Percentiles rank a stretch among this genome's conserved stretches.
These are phyloP conservation scores for Cosmorhoe ocellata DNA, from an alignment of 2,888 invertebrate species.

Conservation along the genomic window DNA sequence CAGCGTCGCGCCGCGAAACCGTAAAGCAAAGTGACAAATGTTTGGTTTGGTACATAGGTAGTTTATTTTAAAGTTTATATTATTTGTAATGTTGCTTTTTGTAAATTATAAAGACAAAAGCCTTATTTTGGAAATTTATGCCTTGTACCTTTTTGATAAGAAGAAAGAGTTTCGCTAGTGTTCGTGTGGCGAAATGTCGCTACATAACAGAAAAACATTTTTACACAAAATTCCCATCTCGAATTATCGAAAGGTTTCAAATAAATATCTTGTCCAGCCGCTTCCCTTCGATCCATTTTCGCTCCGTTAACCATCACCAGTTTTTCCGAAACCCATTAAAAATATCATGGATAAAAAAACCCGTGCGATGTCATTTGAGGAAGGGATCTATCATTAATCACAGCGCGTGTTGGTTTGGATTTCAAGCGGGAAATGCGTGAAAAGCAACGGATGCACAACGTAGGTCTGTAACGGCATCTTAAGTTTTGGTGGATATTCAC, in stretches of 20 bases:
- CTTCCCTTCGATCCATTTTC: slow-evolving; percentile 1
- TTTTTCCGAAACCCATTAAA: slow-evolving; percentile 17
- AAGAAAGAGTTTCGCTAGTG: too few relatives aligned
- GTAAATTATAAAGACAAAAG: background rate
- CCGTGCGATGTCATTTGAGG: slow-evolving; percentile 30
- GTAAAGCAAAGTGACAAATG: slow-evolving; percentile 12
- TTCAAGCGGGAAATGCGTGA: slow-evolving; percentile 28
- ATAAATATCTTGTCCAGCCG: background rate
- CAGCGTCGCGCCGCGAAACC: background rate
- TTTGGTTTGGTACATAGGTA: background rate
- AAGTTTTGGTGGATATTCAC: background rate
- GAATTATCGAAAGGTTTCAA: background rate
- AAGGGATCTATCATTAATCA: slow-evolving; percentile 39
- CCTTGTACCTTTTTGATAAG: background rate
- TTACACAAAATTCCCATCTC: too few relatives aligned
- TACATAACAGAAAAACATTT: too few relatives aligned
- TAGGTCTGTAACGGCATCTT: slow-evolving; percentile 1
- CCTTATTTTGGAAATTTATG: background rate
- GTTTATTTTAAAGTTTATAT: background rate
- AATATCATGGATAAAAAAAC: slow-evolving; percentile 28
- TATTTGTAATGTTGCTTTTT: background rate
- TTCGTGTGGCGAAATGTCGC: too few relatives aligned
- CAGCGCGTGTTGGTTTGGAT: slow-evolving; percentile 26
- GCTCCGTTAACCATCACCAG: slow-evolving; percentile 3
- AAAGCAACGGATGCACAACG: slow-evolving; percentile 13